phyloP scores from a whole-genome alignment of 2,797 vertebrate species.

The Nothura maculosa region DNA sequence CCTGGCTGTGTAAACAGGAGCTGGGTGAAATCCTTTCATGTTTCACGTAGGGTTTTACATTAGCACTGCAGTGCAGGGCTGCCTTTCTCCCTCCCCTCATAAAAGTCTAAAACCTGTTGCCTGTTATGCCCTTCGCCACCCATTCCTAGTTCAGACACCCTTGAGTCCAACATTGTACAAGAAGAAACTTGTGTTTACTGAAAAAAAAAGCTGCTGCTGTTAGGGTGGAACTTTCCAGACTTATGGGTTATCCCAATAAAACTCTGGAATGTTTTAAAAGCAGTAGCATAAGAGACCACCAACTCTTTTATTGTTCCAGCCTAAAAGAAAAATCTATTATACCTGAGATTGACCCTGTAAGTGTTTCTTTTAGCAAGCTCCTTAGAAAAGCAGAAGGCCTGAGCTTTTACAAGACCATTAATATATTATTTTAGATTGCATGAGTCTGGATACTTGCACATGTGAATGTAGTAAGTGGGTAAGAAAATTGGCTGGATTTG shows the following conservation, averaged over 20 bases:
- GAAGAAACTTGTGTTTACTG: slow-evolving; percentile 75
- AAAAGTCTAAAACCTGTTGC: slow-evolving; percentile 71
- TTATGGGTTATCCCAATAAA: slow-evolving; percentile 82
- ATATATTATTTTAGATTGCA: slow-evolving; percentile 27
- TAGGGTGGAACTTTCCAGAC: slow-evolving; percentile 75
- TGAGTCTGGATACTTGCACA: slow-evolving; percentile 12
- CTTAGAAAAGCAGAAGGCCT: slow-evolving; percentile 38
- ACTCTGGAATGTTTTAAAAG: slow-evolving; percentile 80
- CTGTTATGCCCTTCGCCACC: slow-evolving; percentile 47
- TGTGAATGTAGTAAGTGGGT: neutral
- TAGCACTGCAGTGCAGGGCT: slow-evolving; percentile 46
- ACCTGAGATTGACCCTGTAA: slow-evolving; percentile 51
- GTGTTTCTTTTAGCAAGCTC: slow-evolving; percentile 55
- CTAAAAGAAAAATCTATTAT: slow-evolving; percentile 70
- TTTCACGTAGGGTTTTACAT: slow-evolving; percentile 64
- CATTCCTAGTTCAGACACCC: slow-evolving; percentile 66
- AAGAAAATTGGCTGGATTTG: neutral
- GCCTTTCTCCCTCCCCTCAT: neutral
- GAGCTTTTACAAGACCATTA: slow-evolving; percentile 25
- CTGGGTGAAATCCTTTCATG: slow-evolving; percentile 11
- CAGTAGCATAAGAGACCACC: slow-evolving; percentile 78
- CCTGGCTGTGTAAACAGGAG: neutral
- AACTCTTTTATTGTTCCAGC: slow-evolving; percentile 78
- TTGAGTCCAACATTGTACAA: slow-evolving; percentile 61
- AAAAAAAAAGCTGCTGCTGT: slow-evolving; percentile 74